Percentiles rank a stretch among this genome's conserved stretches.
These are phyloP conservation scores for Meandrusa payeni DNA, from an alignment of 2,888 invertebrate genomes.

Conservation along the genomic window DNA sequence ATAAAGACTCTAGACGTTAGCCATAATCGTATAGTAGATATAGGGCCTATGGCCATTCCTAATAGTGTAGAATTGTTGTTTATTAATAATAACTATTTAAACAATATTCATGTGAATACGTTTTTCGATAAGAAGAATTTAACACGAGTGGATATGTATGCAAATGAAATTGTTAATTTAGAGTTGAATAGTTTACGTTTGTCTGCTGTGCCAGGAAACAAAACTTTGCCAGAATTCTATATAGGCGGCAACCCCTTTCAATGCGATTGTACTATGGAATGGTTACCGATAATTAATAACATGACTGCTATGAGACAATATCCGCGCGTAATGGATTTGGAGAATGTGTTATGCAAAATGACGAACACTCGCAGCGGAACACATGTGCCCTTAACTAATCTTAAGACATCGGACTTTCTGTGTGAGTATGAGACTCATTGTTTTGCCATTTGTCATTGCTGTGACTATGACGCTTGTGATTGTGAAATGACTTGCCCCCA, in stretches of 20 bases:
- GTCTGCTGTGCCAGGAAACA: constrained; percentile 86
- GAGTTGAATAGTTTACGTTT: constrained; percentile 90
- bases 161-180: constrained; percentile 91
- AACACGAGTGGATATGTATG: constrained; percentile 93
- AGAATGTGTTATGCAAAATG: constrained; percentile 93
- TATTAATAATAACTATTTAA: constrained; percentile 93
- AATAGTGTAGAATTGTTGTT: constrained; percentile 93
- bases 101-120: constrained; percentile 90
- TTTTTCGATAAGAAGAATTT: constrained; percentile 92
- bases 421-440: constrained; percentile 96
- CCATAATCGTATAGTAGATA: constrained; percentile 91
- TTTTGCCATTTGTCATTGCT: constrained; percentile 96
- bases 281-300: constrained; percentile 94
- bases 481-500: constrained; percentile 98
- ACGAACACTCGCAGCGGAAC: constrained; percentile 91
- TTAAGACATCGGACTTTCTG: constrained; percentile 91
- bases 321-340: constrained; percentile 93
- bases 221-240: constrained; percentile 92
- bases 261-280: constrained; percentile 97
- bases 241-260: constrained; percentile 96
- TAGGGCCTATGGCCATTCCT: constrained; percentile 91
- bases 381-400: constrained; percentile 87
- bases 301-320: constrained; percentile 91
- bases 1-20: constrained; percentile 94
- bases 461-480: constrained; percentile 97